Base-by-base conservation (phyloP, 2,888 invertebrate species). In the Drosophila mayaguana region DNA sequence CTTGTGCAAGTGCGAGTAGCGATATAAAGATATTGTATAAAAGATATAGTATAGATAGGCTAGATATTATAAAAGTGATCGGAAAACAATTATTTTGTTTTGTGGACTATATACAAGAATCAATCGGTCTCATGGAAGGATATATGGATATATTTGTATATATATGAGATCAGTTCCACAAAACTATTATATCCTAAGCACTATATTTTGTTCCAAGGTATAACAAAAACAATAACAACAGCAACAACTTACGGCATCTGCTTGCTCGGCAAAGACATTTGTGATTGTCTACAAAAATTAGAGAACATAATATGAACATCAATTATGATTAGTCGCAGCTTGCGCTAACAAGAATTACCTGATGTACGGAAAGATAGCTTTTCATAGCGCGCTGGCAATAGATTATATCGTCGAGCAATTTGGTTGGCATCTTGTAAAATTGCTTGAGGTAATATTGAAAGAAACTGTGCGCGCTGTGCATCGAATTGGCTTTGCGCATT, bases 351-450 rank as follows among this genome's bases (percentile, higher is more conserved):
- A 38, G 9, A 1, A 22, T 50, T 54, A 85, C 89, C 72, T 83
- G 71, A 67, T 85, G 88, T 6, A 75, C 72, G 7, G 45, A 43
- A 1, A 85, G 48, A 51, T 78, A 63, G 1, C 55, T 63, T 45
- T 80, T 88, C 71, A 85, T 65, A 1, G 81, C 69, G 2, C 81
- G 74, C 43, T 85, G 85, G 20, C 88, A 89, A 53, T 85, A 85
- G 2, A 71, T 75, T 46, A 85, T 85, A 16, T 88, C 85, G 14
- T 85, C 69, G 4, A 70, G 62, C 32, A 85, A 22, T 14, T 69
- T 70, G 0, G 54, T 8, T 2, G 90, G 85, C 28, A 88, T 22
- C 22, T 76, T 76, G 68, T 88, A 85, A 57, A 80, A 89, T 28
- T 78, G 64, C 5, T 75, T 80, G 0, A 85, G 57, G 51, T 89